phyloP scores from a whole-genome alignment of 2,888 invertebrate genomes.

The Ormyrus nitidulus region DNA sequence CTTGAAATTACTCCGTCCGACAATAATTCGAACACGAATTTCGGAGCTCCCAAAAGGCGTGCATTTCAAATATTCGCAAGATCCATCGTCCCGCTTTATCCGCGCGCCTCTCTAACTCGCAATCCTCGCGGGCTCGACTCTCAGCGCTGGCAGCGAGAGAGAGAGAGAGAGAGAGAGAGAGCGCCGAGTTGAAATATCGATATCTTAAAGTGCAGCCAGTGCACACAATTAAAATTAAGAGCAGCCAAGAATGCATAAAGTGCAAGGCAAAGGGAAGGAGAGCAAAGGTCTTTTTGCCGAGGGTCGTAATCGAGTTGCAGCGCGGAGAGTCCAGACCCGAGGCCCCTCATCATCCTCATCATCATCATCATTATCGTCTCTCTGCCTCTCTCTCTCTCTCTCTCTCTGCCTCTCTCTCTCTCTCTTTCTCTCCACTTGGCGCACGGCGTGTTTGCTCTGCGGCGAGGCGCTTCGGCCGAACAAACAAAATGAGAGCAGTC shows the following conservation, averaged over 20 bases:
- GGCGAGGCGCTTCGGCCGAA: conserved; percentile 51
- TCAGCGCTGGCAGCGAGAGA: too few relatives aligned
- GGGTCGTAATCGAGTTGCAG: conserved; percentile 44
- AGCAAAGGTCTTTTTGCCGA: conserved; percentile 28
- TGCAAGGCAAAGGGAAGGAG: conserved; percentile 18
- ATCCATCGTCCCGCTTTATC: too few relatives aligned
- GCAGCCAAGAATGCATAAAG: conserved; percentile 35
- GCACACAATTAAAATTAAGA: conserved; percentile 25
- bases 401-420: too few relatives aligned
- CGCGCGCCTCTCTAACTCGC: too few relatives aligned
- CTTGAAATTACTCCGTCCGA: too few relatives aligned
- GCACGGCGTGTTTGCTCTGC: conserved; percentile 68
- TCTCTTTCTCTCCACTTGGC: conserved; percentile 59
- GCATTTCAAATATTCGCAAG: too few relatives aligned
- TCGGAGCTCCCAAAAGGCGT: too few relatives aligned
- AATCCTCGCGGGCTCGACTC: too few relatives aligned
- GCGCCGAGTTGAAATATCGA: conserved; percentile 1
- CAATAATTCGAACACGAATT: too few relatives aligned
- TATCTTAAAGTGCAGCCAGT: not conserved
- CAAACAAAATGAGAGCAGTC: conserved; percentile 52
- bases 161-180: too few relatives aligned
- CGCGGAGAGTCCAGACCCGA: conserved; percentile 8
- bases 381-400: too few relatives aligned
- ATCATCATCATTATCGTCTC: conserved; percentile 61
- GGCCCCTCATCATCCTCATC: conserved; percentile 64